phyloP scores from a whole-genome alignment of 2,797 vertebrate species.

The Alca torda region DNA sequence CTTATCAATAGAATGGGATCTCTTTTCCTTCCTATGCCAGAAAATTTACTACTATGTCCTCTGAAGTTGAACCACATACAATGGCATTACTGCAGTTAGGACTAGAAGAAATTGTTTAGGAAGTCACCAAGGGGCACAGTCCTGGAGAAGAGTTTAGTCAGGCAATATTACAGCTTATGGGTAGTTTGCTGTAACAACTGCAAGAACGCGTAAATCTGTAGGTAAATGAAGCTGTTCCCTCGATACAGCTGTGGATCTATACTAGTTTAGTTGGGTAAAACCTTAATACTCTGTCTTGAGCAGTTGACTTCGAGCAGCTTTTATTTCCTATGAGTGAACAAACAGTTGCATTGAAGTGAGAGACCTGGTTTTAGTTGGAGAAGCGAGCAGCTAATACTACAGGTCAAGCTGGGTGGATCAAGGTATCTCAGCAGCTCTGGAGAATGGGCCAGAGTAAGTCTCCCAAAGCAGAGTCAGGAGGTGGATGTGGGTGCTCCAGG shows the following conservation, averaged over 20 bases:
- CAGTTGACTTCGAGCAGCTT: background rate
- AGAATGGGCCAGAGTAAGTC: background rate
- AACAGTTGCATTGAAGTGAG: conserved; percentile 62
- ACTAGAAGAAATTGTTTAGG: background rate
- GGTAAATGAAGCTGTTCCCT: background rate
- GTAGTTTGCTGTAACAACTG: background rate
- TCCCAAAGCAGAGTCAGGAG: background rate
- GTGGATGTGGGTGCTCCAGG: background rate
- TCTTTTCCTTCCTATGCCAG: background rate
- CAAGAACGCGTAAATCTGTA: background rate
- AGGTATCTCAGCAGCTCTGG: background rate
- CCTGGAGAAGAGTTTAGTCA: background rate
- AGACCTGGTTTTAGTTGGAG: conserved; percentile 73
- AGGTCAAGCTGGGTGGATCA: background rate
- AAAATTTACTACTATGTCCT: background rate
- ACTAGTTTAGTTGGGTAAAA: background rate
- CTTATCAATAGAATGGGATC: background rate
- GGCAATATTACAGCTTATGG: background rate
- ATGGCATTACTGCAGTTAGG: background rate
- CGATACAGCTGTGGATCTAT: background rate
- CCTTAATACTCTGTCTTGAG: background rate
- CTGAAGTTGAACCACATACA: background rate
- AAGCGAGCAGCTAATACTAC: conserved; percentile 22
- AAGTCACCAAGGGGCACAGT: background rate
- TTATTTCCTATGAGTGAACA: conserved; percentile 31